These are phyloP conservation scores for Limnothrissa miodon DNA, from an alignment of 2,113 vertebrate genomes.

Conservation along the genomic window DNA sequence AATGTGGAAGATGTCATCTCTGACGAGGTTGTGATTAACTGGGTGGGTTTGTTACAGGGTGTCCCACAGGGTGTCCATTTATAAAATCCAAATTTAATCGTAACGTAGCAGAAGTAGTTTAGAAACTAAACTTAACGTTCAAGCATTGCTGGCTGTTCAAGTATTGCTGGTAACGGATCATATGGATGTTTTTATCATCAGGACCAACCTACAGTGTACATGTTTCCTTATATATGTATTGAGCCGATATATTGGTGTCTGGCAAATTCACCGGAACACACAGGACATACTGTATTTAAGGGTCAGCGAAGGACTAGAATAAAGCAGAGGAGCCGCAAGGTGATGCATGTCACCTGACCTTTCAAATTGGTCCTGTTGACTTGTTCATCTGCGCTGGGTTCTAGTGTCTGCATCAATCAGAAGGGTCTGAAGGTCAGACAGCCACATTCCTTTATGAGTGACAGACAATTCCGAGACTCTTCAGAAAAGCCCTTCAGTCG, in stretches of 20 bases:
- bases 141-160: too few relatives aligned
- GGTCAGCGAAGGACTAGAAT: background rate
- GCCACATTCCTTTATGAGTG: background rate
- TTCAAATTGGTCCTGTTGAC: background rate
- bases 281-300: background rate
- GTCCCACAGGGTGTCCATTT: too few relatives aligned
- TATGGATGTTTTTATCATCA: too few relatives aligned
- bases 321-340: background rate
- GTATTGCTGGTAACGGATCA: too few relatives aligned
- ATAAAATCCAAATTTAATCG: too few relatives aligned
- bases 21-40: too few relatives aligned
- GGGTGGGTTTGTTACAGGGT: too few relatives aligned
- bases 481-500: background rate
- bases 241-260: background rate
- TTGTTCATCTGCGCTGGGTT: background rate
- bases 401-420: background rate
- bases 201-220: too few relatives aligned
- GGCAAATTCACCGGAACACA: background rate
- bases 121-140: too few relatives aligned
- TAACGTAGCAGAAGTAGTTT: too few relatives aligned
- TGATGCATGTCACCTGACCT: background rate
- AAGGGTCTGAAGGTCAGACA: background rate
- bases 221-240: too few relatives aligned
- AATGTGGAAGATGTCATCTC: too few relatives aligned
- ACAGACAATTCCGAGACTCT: background rate